These are phyloP conservation scores for Pampusana beccarii DNA, from an alignment of 2,113 vertebrate genomes.

Conservation along the genomic window DNA sequence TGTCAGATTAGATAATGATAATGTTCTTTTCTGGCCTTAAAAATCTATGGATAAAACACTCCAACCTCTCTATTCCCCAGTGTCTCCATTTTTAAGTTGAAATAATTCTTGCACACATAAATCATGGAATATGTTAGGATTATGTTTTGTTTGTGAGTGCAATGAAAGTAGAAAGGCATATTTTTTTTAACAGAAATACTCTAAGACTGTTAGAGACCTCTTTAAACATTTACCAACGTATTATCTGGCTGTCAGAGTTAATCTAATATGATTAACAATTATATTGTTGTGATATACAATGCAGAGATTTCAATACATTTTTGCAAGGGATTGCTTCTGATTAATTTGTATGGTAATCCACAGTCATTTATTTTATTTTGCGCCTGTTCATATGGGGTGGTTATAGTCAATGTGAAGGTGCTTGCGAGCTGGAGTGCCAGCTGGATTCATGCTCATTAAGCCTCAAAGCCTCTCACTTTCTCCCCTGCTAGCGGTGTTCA, in stretches of 20 bases:
- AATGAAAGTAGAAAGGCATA: neutral
- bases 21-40: neutral
- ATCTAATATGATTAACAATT: conserved; percentile 23
- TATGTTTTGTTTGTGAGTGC: neutral
- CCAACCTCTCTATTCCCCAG: neutral
- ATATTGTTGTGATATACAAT: neutral
- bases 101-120: neutral
- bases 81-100: neutral
- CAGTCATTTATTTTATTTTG: conserved; percentile 32
- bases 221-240: neutral
- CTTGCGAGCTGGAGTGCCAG: conserved; percentile 20
- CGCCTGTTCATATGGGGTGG: neutral
- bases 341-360: conserved; percentile 56
- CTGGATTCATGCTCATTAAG: conserved; percentile 51
- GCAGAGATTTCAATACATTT: neutral
- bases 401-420: neutral
- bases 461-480: neutral
- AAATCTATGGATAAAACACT: neutral
- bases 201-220: neutral
- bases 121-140: neutral
- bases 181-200: neutral
- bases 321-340: neutral
- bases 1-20: neutral
- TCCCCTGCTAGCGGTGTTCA: conserved; percentile 35
- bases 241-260: conserved; percentile 11